Evolutionary conservation across 2,797 vertebrate species (phyloP).

Genomic region (Streptopelia turtur): DNA sequence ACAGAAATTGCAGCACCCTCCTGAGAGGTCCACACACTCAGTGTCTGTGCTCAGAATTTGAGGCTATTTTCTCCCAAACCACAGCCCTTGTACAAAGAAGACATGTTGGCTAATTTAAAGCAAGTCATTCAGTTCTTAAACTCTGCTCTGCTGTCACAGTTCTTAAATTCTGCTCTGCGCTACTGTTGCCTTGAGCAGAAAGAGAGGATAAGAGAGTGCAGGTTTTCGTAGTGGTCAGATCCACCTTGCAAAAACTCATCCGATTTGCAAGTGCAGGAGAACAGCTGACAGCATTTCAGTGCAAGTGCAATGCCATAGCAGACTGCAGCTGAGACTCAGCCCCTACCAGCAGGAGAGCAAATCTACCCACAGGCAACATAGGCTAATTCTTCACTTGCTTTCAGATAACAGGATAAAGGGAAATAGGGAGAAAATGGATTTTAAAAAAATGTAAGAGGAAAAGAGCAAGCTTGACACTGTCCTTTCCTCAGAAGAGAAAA

Average conservation of each 20-base stretch:
- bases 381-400: background rate
- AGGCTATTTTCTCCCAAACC: background rate
- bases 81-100: background rate
- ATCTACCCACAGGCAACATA: background rate
- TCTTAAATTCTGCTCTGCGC: background rate
- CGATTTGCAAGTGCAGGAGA: background rate
- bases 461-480: background rate
- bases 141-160: too few species aligned
- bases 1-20: background rate
- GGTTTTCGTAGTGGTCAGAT: fast-evolving
- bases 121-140: background rate
- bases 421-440: background rate
- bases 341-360: background rate
- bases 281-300: background rate
- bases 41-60: background rate
- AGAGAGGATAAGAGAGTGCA: fast-evolving
- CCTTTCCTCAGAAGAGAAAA: background rate
- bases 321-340: background rate
- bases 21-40: background rate
- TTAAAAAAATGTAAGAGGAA: background rate
- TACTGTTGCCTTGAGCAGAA: background rate
- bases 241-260: background rate
- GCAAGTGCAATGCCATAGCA: background rate
- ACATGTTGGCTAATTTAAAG: background rate
- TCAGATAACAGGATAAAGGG: conserved; percentile 9